Percentiles rank a stretch among this genome's conserved stretches.
Evolutionary conservation across 1,140 invertebrate genomes (phyloP).

Genomic region (Maniola jurtina): DNA sequence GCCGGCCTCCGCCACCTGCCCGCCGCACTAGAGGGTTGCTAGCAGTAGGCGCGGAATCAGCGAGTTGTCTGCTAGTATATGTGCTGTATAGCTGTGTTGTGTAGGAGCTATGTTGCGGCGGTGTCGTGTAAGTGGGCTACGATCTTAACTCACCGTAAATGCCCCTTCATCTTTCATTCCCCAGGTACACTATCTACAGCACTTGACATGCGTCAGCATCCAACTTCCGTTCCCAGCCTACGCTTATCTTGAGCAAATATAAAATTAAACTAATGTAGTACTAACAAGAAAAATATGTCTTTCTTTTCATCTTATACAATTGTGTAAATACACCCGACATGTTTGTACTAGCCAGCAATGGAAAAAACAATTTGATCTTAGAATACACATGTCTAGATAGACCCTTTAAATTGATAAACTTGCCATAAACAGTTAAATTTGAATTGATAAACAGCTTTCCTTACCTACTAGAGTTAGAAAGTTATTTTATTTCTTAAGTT

Average conservation of each 20-base stretch:
- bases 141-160: neutral
- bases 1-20: no score
- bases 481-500: no score
- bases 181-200: constrained; percentile 45
- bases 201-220: constrained; percentile 53
- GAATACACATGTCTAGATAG: neutral
- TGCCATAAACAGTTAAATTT: no score
- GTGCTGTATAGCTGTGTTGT: no score
- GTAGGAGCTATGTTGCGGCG: no score
- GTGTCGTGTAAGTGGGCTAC: no score
- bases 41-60: no score
- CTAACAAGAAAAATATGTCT: constrained; percentile 48
- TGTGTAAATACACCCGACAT: constrained; percentile 38
- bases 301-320: constrained; percentile 48
- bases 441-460: no score
- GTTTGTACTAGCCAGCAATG: constrained; percentile 17
- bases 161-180: constrained; percentile 32
- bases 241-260: constrained; percentile 71
- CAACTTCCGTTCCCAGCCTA: constrained; percentile 68
- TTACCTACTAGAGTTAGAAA: no score
- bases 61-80: no score
- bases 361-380: constrained; percentile 11
- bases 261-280: constrained; percentile 60
- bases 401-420: neutral
- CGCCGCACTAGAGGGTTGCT: no score